Conservation (phyloP, 1,140 invertebrate genomes). For the Drepana arcuata region DNA sequence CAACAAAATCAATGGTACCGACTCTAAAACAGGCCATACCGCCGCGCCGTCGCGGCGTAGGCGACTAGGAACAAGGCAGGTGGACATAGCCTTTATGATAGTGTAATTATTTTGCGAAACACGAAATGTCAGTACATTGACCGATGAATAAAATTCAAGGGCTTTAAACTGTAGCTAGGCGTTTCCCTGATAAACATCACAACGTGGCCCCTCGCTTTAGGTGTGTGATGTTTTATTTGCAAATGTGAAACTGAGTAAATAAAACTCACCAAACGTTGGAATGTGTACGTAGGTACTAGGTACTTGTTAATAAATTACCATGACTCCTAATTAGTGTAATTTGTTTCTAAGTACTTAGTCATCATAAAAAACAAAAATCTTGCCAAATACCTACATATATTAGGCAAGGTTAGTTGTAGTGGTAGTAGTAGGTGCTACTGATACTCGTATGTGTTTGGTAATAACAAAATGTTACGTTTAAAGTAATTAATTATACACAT, state of each 20-base stretch:
- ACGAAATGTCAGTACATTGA: conserved; percentile 20
- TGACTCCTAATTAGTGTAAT: background rate
- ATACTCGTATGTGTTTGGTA: too few relatives aligned
- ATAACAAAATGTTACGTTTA: too few relatives aligned
- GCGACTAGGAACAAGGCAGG: background rate
- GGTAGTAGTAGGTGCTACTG: too few relatives aligned
- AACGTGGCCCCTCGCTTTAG: conserved; percentile 10
- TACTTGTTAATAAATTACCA: background rate
- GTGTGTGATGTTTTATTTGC: background rate
- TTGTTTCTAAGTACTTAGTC: background rate
- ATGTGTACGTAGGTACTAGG: background rate
- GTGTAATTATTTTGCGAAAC: conserved; percentile 21
- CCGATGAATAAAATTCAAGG: conserved; percentile 29
- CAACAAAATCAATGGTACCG: background rate
- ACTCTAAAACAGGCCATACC: too few relatives aligned
- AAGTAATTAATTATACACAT: too few relatives aligned
- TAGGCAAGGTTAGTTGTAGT: too few relatives aligned
- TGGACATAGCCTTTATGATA: background rate
- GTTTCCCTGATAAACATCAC: conserved; percentile 29
- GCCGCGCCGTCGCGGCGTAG: too few relatives aligned
- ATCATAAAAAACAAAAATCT: background rate
- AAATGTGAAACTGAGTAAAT: too few relatives aligned
- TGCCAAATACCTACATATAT: background rate
- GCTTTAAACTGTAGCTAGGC: conserved; percentile 10
- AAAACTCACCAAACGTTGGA: too few relatives aligned